Base-by-base conservation (phyloP, 2,797 vertebrate genomes). In the Lepus oiostolus region DNA sequence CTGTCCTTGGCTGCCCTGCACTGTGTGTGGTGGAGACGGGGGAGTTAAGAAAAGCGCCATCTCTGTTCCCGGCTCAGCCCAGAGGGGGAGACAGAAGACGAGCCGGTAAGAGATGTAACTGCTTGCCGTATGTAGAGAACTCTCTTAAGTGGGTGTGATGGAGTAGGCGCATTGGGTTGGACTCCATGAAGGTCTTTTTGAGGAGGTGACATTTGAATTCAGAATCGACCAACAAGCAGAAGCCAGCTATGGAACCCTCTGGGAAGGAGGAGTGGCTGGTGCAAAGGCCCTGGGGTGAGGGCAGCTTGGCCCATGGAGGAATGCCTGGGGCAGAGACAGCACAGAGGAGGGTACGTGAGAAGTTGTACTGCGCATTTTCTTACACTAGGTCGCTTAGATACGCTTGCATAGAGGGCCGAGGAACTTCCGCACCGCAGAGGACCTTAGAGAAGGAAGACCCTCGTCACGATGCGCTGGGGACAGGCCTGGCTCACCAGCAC, bases 1-100 rank as follows among this genome's bases (percentile, higher is more conserved):
- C 4, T 17, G 32, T 11, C 5, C 7, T 1, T 1, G 4, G 1
- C 47, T 47, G 30, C 21, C 24, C 11, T 54, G 58, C 26, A 17
- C 4, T 42, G 28, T 12, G 3, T 50, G 3, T 30, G 3, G 35
- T 60, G 22, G 19, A 19, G 17, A 38, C 10, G 7, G 12, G 32
- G 50, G 50, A 58, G 50, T 38, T 28, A 14, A 6, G 17, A 85
- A 81, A 30, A 67, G 5, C 19, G 21, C 7, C 13, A 21, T 30
- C 32, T 85, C 65, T 63, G 42, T 26, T 72, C 74, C 72, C 8
- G 58, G 75, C 7, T 54, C 2, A 24, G n/a, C 28, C 35, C 7
- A 72, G n/a, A 14, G 4, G 1, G 38, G n/a, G 26, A 79, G 65
- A 8, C n/a, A 63, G 42, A 19, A 9, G 35, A 0, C 22, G 63